A percentile compares a stretch with the other conserved stretches of the same genome.
Evolutionary conservation across 2,888 invertebrate genomes (phyloP).

Genomic region (Augochlorella aurata): DNA sequence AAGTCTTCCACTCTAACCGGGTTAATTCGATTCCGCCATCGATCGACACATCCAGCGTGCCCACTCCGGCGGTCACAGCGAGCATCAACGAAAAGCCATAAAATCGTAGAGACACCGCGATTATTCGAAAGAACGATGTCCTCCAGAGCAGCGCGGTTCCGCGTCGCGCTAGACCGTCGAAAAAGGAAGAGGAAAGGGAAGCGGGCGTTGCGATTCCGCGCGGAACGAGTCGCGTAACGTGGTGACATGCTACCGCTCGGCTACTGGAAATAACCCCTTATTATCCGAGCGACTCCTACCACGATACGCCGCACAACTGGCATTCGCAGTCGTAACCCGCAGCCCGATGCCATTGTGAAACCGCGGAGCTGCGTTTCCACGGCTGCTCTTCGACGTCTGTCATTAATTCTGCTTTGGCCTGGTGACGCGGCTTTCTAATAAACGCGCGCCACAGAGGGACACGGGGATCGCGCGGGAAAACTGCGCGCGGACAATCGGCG

Average conservation of each 20-base stretch:
- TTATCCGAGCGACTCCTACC: conserved; percentile 74
- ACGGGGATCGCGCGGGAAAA: conserved; percentile 8
- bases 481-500: conserved; percentile 30
- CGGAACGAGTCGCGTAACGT: conserved; percentile 47
- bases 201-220: conserved; percentile 26
- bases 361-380: conserved; percentile 71
- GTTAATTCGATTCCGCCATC: too few species aligned
- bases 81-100: too few species aligned
- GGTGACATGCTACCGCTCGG: conserved; percentile 54
- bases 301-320: conserved; percentile 65
- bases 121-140: not conserved
- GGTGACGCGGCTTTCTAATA: conserved; percentile 61
- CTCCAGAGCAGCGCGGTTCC: not conserved
- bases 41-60: too few species aligned
- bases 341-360: conserved; percentile 73
- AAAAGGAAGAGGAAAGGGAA: conserved; percentile 6
- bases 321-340: conserved; percentile 65
- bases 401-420: conserved; percentile 73
- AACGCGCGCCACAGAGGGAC: conserved; percentile 22
- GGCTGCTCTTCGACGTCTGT: conserved; percentile 75
- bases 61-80: too few species aligned
- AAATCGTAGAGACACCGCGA: not conserved
- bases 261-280: conserved; percentile 73
- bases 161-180: not conserved
- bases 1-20: too few species aligned